Conservation (phyloP, 2,797 vertebrate genomes). For the Poecilia picta region DNA sequence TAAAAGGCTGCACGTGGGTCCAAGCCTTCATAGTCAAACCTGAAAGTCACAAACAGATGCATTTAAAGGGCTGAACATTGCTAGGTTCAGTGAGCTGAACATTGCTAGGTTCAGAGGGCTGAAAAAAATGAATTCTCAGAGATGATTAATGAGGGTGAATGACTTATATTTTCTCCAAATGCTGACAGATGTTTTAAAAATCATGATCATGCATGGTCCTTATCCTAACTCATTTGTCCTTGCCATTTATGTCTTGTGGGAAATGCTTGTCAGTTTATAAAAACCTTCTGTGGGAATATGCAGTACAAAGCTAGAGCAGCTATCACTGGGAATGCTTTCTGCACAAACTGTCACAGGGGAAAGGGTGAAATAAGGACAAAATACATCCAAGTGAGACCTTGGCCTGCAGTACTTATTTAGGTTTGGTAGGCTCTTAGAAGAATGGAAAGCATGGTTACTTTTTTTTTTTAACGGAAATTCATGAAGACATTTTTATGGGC, state of each 20-base stretch:
- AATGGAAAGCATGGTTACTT: conserved; percentile 15
- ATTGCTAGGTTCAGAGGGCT: not conserved
- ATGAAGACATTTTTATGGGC: too few species aligned
- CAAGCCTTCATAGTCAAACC: conserved; percentile 97
- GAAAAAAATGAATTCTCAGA: conserved; percentile 6
- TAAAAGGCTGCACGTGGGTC: conserved; percentile 91
- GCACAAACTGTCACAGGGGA: conserved; percentile 58
- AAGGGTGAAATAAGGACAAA: conserved; percentile 68
- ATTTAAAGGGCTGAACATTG: not conserved
- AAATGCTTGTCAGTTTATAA: conserved; percentile 58
- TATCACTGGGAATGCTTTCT: conserved; percentile 63
- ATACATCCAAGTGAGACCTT: conserved; percentile 28
- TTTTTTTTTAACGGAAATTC: too few species aligned
- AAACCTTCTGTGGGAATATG: conserved; percentile 67
- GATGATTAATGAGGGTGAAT: not conserved
- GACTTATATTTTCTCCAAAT: conserved; percentile 16
- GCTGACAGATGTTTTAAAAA: conserved; percentile 24
- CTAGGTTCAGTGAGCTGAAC: too few species aligned
- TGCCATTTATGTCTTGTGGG: conserved; percentile 52
- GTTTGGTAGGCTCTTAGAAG: conserved; percentile 4
- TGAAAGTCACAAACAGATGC: conserved; percentile 50
- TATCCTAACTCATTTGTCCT: conserved; percentile 20
- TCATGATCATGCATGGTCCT: conserved; percentile 32
- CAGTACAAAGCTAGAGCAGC: conserved; percentile 50
- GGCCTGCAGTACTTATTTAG: not conserved